Evolutionary conservation across 2,888 invertebrate genomes (phyloP).

Genomic region (Cosmia trapezina): DNA sequence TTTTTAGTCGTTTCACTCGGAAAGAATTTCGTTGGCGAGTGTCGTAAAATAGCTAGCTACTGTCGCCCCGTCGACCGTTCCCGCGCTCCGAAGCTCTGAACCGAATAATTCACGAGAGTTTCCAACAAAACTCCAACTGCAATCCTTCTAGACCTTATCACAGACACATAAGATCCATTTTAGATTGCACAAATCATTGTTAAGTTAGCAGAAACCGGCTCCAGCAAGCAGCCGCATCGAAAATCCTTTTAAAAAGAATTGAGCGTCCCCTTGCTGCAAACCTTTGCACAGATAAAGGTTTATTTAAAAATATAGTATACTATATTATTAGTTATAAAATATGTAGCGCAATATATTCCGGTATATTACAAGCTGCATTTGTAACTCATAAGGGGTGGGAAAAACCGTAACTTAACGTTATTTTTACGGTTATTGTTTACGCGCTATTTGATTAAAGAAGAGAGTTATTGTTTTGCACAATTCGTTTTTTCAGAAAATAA

Average conservation of each 20-base stretch:
- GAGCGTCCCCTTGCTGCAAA: constrained; percentile 66
- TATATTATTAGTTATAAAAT: constrained; percentile 50
- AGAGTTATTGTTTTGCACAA: constrained; percentile 1
- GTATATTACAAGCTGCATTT: constrained; percentile 22
- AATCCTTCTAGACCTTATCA: constrained; percentile 56
- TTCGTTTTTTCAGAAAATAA: not conserved
- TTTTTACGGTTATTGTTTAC: constrained; percentile 22
- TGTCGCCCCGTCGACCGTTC: constrained; percentile 71
- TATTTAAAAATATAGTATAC: constrained; percentile 65
- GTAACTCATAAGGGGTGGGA: constrained; percentile 14
- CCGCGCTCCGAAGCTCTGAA: constrained; percentile 74
- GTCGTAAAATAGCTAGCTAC: constrained; percentile 78
- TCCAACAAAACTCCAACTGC: constrained; percentile 65
- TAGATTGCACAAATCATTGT: constrained; percentile 47
- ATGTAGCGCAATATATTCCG: constrained; percentile 35
- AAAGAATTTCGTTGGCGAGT: constrained; percentile 75
- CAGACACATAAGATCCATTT: constrained; percentile 54
- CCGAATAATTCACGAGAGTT: constrained; percentile 80
- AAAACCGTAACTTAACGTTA: constrained; percentile 22
- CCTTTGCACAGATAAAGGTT: constrained; percentile 67
- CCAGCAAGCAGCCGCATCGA: constrained; percentile 72
- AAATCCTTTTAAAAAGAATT: constrained; percentile 76
- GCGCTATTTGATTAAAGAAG: constrained; percentile 15
- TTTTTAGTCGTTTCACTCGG: constrained; percentile 73
- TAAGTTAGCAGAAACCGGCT: constrained; percentile 60